phyloP scores from a whole-genome alignment of 2,888 invertebrate species.

The Epirrita christyi region DNA sequence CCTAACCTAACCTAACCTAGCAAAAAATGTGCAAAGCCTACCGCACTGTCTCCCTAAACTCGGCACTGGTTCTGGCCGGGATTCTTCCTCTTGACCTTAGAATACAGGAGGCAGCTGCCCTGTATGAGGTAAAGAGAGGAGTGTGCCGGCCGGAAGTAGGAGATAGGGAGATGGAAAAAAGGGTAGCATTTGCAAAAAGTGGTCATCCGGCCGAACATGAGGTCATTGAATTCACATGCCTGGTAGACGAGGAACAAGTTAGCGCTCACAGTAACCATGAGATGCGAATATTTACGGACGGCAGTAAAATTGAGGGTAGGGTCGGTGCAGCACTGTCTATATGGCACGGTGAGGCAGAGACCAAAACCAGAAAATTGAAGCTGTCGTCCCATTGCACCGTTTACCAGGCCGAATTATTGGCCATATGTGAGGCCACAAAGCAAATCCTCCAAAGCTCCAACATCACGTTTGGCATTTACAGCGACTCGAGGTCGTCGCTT shows the following conservation, averaged over 20 bases:
- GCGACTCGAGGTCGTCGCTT: not conserved
- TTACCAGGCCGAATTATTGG: constrained; percentile 13
- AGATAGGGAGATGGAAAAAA: constrained; percentile 1
- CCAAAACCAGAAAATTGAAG: constrained; percentile 3
- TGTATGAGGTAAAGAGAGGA: not conserved
- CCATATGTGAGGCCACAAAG: not conserved
- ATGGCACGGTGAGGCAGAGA: not conserved
- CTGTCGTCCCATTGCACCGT: constrained; percentile 3
- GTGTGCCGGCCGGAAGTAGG: not conserved
- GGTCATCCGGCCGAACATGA: constrained; percentile 1
- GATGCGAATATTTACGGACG: constrained; percentile 4
- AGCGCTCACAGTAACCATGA: not conserved
- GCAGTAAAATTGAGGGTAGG: constrained; percentile 7
- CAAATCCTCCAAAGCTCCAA: not conserved
- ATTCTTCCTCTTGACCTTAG: not conserved
- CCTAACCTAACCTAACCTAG: no score
- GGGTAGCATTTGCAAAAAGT: not conserved
- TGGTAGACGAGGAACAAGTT: not conserved
- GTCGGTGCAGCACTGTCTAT: not conserved
- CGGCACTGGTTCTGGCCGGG: constrained; percentile 14
- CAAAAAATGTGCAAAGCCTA: constrained; percentile 1
- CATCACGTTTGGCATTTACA: not conserved
- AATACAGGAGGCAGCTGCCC: not conserved
- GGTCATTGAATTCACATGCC: not conserved
- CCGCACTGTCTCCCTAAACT: constrained; percentile 2